phyloP scores from a whole-genome alignment of 2,888 invertebrate genomes.

The Quadroppia sp. region DNA sequence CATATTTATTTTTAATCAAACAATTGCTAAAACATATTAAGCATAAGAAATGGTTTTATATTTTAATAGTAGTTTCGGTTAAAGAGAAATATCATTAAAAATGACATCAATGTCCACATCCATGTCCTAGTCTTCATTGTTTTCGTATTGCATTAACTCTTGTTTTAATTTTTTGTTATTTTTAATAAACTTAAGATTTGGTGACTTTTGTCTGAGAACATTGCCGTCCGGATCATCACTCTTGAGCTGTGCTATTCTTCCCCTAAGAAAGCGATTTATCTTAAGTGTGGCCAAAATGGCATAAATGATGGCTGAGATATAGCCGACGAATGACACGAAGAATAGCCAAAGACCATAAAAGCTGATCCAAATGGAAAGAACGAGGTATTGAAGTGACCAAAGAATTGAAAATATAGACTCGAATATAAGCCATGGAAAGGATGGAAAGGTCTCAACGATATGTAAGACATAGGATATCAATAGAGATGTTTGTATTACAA shows the following conservation, averaged over 20 bases:
- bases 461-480: neutral
- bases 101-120: too few relatives aligned
- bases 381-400: neutral
- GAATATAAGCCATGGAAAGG: neutral
- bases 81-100: too few relatives aligned
- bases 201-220: neutral
- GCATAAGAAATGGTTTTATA: too few relatives aligned
- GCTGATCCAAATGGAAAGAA: neutral
- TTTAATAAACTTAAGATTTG: constrained; percentile 15
- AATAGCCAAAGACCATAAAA: constrained; percentile 15
- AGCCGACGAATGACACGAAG: neutral
- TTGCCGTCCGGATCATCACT: constrained; percentile 17
- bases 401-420: neutral
- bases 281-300: neutral
- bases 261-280: neutral
- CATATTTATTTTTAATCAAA: too few relatives aligned
- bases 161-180: too few relatives aligned
- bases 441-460: neutral
- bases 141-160: too few relatives aligned
- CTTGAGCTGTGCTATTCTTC: neutral
- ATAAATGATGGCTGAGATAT: neutral
- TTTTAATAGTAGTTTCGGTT: too few relatives aligned
- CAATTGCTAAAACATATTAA: too few relatives aligned
- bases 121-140: too few relatives aligned
- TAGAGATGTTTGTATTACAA: neutral